Evolutionary conservation across 2,113 vertebrate genomes (phyloP), one percentile per base, ranked within the genome.

Genomic region (Laterallus jamaicensis): DNA sequence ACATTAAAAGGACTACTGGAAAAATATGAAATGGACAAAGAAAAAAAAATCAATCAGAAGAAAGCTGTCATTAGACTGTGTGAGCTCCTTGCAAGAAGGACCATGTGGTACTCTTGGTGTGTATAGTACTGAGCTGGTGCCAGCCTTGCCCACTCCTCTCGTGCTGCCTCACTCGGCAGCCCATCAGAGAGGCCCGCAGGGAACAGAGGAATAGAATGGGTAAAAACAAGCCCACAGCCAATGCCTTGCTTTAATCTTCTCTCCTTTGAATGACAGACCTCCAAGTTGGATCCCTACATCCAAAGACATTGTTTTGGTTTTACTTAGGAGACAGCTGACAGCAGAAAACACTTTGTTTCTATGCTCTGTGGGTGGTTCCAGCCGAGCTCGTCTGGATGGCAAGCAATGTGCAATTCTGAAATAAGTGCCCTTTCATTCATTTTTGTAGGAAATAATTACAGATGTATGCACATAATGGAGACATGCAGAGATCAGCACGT

Each of bases 381-480:
- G 87, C 56, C 9, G 6, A 90, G 50, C 50, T 76, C 26, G 3
- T 91, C 62, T 76, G 58, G 82, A 91, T 49, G 39, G 66, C 35
- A 85, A 74, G 55, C 25, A 70, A 78, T 76, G 28, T 40, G 50
- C 15, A 66, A 2, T 77, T 82, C 58, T 62, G 64, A 74, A 90
- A 89, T 66, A 79, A 87, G 74, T 17, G 26, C 63, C 71, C 78
- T 39, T 52, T 75, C 50, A 16, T 79, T 85, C 39, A 62, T 67
- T 90, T 91, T 69, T 50, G 64, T 4, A 90, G 84, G 49, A 86
- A 94, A 80, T 79, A 87, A 94, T 91, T 90, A 50, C 47, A 69
- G 74, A 76, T 70, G 19, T 17, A 69, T 35, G 29, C 47, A 26
- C 9, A 31, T 37, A 85, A 77, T 6, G 31, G 67, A 93, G 78